Evolutionary conservation across 2,888 invertebrate species (phyloP).

Genomic region (Drosophila diplacantha): DNA sequence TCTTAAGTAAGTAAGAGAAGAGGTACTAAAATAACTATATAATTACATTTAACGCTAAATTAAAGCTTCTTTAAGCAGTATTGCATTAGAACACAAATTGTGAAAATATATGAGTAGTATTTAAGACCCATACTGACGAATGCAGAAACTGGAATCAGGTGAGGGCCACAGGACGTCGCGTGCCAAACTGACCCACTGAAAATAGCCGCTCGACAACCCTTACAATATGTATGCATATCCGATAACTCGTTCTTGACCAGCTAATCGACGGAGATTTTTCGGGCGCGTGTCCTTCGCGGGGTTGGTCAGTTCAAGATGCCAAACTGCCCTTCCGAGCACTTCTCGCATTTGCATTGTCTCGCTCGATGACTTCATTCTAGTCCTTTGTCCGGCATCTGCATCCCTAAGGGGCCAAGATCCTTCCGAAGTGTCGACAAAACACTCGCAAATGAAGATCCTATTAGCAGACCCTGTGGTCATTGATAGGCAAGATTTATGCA

Average conservation of each 20-base stretch:
- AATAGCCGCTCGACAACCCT: slow-evolving; percentile 46
- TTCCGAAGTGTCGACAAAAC: slow-evolving; percentile 36
- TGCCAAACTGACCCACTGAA: slow-evolving; percentile 42
- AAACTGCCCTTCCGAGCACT: slow-evolving; percentile 22
- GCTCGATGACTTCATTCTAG: slow-evolving; percentile 31
- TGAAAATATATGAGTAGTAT: background rate
- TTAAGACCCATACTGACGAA: too few species aligned
- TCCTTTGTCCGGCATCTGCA: slow-evolving; percentile 28
- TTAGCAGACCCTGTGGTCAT: slow-evolving; percentile 49
- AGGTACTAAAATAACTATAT: background rate
- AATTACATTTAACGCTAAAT: too few species aligned
- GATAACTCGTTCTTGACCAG: slow-evolving; percentile 60
- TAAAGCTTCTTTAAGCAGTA: too few species aligned
- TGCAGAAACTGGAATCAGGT: background rate
- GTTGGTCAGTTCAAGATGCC: slow-evolving; percentile 38
- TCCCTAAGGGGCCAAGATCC: slow-evolving; percentile 21
- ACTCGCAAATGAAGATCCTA: slow-evolving; percentile 44
- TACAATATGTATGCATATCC: background rate
- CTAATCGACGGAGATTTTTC: slow-evolving; percentile 38
- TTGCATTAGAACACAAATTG: too few species aligned
- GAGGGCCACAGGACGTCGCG: slow-evolving; percentile 25
- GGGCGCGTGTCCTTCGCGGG: slow-evolving; percentile 53
- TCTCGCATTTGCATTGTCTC: slow-evolving; percentile 57
- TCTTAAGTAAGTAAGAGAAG: background rate
- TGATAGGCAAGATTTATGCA: slow-evolving; percentile 28